Evolutionary conservation across 2,888 invertebrate species (phyloP).

Genomic region (Phyto melanocephala): DNA sequence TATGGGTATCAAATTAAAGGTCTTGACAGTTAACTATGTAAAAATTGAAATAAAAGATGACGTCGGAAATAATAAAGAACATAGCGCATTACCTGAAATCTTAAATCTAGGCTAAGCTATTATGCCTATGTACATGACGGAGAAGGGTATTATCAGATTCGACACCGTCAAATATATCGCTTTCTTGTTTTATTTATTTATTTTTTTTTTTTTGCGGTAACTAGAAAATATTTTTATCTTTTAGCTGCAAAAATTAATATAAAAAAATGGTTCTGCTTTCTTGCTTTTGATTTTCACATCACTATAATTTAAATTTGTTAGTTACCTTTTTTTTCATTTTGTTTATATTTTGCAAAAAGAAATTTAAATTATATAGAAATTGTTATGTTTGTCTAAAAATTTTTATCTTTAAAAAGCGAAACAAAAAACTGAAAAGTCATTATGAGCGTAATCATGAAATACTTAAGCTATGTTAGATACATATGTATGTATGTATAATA

Average conservation of each 20-base stretch:
- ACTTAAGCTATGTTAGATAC: too few relatives aligned
- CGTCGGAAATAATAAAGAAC: too few relatives aligned
- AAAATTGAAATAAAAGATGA: too few relatives aligned
- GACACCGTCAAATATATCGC: too few relatives aligned
- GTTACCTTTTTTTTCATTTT: not conserved
- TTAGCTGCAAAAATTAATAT: not conserved
- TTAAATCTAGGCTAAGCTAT: too few relatives aligned
- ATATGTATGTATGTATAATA: not conserved
- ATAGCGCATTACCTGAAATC: too few relatives aligned
- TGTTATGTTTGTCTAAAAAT: not conserved
- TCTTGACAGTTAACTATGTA: too few relatives aligned
- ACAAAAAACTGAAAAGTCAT: not conserved
- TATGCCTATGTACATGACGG: too few relatives aligned
- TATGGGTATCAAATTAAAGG: too few relatives aligned
- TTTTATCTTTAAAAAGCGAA: not conserved
- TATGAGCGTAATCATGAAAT: not conserved
- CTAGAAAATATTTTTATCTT: not conserved
- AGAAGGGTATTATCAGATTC: too few relatives aligned
- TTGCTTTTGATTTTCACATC: constrained; percentile 56
- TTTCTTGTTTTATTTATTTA: not conserved
- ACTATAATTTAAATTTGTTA: constrained; percentile 53
- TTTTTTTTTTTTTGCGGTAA: constrained; percentile 14
- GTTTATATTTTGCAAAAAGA: constrained; percentile 17
- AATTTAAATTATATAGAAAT: constrained; percentile 19
- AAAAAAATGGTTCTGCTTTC: constrained; percentile 62